phyloP scores from a whole-genome alignment of 2,888 invertebrate genomes.

The Palloptera scutellata region DNA sequence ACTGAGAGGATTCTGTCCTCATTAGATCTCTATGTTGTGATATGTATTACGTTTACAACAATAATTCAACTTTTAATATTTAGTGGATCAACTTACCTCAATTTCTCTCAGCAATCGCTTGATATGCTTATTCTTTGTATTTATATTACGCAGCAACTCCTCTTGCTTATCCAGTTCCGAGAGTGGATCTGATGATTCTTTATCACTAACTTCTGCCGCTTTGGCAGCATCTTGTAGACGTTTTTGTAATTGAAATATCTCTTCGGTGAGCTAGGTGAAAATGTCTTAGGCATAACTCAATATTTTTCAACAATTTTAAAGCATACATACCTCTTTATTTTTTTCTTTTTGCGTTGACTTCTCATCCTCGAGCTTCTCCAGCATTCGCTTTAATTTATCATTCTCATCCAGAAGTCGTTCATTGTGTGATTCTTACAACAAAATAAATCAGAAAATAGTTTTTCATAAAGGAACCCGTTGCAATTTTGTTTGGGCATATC shows the following conservation, averaged over 20 bases:
- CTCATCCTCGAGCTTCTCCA: conserved; percentile 58
- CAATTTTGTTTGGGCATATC: too few relatives aligned
- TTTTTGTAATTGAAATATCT: conserved; percentile 55
- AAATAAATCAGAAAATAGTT: conserved; percentile 2
- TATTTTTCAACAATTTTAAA: neutral
- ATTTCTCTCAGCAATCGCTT: conserved; percentile 77
- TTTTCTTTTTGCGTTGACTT: conserved; percentile 51
- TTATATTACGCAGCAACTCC: conserved; percentile 65
- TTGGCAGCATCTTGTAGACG: conserved; percentile 53
- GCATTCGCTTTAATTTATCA: conserved; percentile 57
- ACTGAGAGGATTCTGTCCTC: too few relatives aligned
- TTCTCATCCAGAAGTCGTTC: conserved; percentile 57
- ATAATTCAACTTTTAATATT: neutral
- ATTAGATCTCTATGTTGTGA: too few relatives aligned
- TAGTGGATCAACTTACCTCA: conserved; percentile 67
- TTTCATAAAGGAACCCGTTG: neutral
- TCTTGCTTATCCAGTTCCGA: conserved; percentile 67
- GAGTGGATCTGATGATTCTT: conserved; percentile 66
- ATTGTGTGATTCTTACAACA: conserved; percentile 43
- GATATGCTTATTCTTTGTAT: conserved; percentile 79
- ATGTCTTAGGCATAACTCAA: neutral
- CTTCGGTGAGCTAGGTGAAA: conserved; percentile 52
- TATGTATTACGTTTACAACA: neutral
- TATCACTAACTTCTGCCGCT: conserved; percentile 59
- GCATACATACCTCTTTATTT: conserved; percentile 50